phyloP scores from a whole-genome alignment of 2,113 vertebrate species.

The Hyla sarda region DNA sequence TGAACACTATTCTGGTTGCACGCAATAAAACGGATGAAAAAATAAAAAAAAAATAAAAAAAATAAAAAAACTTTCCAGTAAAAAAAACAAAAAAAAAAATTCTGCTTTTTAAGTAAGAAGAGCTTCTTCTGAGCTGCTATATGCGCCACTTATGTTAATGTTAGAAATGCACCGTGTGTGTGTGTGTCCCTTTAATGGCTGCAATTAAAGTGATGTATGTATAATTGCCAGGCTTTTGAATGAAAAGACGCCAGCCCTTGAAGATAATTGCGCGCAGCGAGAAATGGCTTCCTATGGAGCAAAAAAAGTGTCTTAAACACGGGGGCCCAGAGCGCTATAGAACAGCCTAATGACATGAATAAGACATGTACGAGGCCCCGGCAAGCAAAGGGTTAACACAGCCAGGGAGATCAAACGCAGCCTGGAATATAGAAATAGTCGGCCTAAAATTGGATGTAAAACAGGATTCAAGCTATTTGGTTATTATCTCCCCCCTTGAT shows the following conservation, averaged over 20 bases:
- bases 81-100: neutral
- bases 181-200: conserved; percentile 38
- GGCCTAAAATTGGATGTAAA: neutral
- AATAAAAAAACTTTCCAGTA: neutral
- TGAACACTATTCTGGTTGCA: no score
- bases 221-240: conserved; percentile 43
- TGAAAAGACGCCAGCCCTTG: conserved; percentile 37
- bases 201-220: conserved; percentile 46
- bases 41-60: no score
- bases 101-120: neutral
- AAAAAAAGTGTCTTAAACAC: conserved; percentile 19
- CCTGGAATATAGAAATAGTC: neutral
- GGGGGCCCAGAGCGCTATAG: neutral
- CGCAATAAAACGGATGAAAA: no score
- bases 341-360: conserved; percentile 38
- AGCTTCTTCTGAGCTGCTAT: neutral
- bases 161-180: conserved; percentile 6
- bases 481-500: neutral
- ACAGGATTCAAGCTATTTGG: neutral
- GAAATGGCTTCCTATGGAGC: conserved; percentile 37
- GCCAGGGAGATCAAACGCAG: conserved; percentile 1
- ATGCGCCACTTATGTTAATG: conserved; percentile 9
- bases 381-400: neutral
- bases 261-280: conserved; percentile 42
- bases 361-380: conserved; percentile 1